Evolutionary conservation across 2,888 invertebrate species (phyloP).

Genomic region (Tubulanus polymorphus): DNA sequence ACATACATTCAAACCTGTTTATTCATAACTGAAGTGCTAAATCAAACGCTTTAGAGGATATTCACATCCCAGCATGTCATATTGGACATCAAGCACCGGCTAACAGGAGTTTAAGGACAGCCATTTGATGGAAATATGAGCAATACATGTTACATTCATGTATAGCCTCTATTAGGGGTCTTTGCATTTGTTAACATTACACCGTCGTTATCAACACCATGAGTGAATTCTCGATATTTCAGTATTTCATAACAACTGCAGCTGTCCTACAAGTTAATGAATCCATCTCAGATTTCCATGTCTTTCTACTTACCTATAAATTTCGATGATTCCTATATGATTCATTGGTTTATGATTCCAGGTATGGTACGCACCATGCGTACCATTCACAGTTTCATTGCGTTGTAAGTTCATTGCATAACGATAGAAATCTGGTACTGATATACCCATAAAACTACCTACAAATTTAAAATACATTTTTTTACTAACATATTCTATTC

Average conservation of each 20-base stretch:
- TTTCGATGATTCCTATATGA: constrained; percentile 24
- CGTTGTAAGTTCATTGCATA: constrained; percentile 23
- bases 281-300: no score
- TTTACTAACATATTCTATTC: no score
- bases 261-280: no score
- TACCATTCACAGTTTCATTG: constrained; percentile 22
- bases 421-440: constrained; percentile 35
- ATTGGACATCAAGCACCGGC: no score
- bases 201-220: background rate
- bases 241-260: no score
- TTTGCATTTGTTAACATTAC: no score
- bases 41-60: no score
- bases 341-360: constrained; percentile 1
- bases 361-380: constrained; percentile 23
- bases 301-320: constrained; percentile 25
- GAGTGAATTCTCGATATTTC: background rate
- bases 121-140: no score
- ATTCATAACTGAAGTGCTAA: background rate
- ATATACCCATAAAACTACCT: constrained; percentile 42
- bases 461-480: no score
- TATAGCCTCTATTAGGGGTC: no score
- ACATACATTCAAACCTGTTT: background rate
- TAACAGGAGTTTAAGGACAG: no score
- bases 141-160: background rate
- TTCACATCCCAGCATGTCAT: no score